Evolutionary conservation across 2,888 invertebrate species (phyloP).

Genomic region (Itoplectis maculator): DNA sequence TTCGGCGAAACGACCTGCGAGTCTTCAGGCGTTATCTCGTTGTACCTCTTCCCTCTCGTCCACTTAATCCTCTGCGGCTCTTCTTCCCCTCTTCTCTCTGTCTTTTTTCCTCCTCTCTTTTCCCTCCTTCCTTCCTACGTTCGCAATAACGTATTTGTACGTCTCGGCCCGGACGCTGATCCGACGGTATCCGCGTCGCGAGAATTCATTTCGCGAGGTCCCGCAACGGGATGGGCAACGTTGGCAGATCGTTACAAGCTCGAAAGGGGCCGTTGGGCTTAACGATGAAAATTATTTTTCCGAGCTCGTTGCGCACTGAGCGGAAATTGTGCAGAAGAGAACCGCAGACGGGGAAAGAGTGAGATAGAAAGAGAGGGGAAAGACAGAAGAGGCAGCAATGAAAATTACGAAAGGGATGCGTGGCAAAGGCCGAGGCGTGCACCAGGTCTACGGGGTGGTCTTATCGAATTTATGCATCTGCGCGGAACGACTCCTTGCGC

Average conservation of each 20-base stretch:
- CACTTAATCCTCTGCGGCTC: background rate
- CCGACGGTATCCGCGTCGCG: slow-evolving; percentile 51
- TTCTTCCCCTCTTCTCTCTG: slow-evolving; percentile 1
- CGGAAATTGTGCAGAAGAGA: background rate
- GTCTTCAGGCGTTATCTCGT: slow-evolving; percentile 41
- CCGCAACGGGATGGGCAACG: slow-evolving; percentile 30
- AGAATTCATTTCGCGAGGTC: slow-evolving; percentile 49
- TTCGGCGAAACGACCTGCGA: slow-evolving; percentile 33
- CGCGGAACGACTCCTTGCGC: slow-evolving; percentile 54
- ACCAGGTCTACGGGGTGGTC: slow-evolving; percentile 71
- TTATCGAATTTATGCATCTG: slow-evolving; percentile 77
- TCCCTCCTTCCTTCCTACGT: slow-evolving; percentile 18
- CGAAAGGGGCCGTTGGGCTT: slow-evolving; percentile 51
- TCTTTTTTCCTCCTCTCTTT: slow-evolving; percentile 6
- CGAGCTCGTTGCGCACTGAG: background rate
- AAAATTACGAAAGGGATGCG: background rate
- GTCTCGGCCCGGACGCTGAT: background rate
- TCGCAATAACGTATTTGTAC: slow-evolving; percentile 22
- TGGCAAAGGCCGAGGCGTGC: slow-evolving; percentile 10
- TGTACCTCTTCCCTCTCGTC: slow-evolving; percentile 1
- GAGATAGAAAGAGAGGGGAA: background rate
- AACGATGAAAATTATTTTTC: slow-evolving; percentile 59
- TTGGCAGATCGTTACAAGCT: slow-evolving; percentile 40
- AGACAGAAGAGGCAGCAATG: background rate
- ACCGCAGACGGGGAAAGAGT: background rate